Evolutionary conservation across 1,140 invertebrate genomes (phyloP), one percentile per base, ranked within the genome.

Genomic region (Anoplophora glabripennis): DNA sequence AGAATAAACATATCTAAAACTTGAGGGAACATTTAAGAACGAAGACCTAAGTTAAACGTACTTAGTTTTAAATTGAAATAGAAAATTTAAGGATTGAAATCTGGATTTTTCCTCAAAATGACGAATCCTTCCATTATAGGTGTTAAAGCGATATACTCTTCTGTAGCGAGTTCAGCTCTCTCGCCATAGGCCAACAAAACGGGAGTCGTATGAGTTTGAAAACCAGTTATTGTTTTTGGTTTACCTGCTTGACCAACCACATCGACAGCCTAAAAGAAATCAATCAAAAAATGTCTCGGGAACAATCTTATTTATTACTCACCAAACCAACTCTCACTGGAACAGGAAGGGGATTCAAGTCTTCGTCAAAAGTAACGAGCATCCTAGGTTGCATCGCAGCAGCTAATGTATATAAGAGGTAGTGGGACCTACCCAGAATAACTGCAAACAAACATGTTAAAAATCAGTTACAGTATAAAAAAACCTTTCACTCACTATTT

Each of bases 41-140:
- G 5, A 28, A 28, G 21, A 28, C 5, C 5, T 28, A 28, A 28
- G 21, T 28, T 28, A 28, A 28, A 28, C 21, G 5, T 28, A 28
- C 21, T 28, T 28, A 28, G 5, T 28, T 28, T 28, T 3, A 28
- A 28, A 5, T 28, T 28, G 38, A 41, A 41, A 41, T 41, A 41
- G 34, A 18, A 44, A 12, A 63, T 34, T 63, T 77, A 80, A 46
- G 78, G 76, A 67, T 75, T 72, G 63, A 80, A 83, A 59, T 90
- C 83, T 11, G 88, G 88, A 79, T 98, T 99, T 79, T 99, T 99
- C 76, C 92, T 88, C 53, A 99, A 82, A 75, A 99, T 98, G 47
- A 99, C 97, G 78, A 99, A 99, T 44, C 98, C 97, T 83, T 99
- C 98, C 88, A 99, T 92, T 45, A 98, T 90, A 0, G 96, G 94